These are phyloP conservation scores for Aculops lycopersici DNA, from an alignment of 1,140 invertebrate genomes.

Conservation along the genomic window DNA sequence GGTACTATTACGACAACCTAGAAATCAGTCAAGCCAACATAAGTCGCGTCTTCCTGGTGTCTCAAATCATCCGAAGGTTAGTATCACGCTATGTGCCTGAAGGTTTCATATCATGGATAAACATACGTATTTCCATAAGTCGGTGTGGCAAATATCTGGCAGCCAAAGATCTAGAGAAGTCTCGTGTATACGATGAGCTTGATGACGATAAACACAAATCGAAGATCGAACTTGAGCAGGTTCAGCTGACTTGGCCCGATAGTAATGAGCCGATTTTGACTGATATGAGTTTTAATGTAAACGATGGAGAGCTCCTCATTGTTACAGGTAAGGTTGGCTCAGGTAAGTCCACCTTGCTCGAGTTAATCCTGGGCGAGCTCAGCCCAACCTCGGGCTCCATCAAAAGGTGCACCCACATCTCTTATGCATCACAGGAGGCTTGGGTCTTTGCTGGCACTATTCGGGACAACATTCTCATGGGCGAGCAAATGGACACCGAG, in stretches of 20 bases:
- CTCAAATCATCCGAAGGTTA: too few relatives aligned
- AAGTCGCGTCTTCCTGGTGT: too few relatives aligned
- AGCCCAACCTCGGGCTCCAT: slow-evolving; percentile 16
- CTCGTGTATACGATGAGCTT: too few relatives aligned
- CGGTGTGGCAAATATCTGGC: too few relatives aligned
- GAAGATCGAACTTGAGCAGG: too few relatives aligned
- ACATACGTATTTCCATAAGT: too few relatives aligned
- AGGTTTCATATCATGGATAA: too few relatives aligned
- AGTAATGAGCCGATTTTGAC: slow-evolving; percentile 1
- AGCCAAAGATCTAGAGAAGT: too few relatives aligned
- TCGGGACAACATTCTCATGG: slow-evolving; percentile 19
- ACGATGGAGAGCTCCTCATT: slow-evolving; percentile 3
- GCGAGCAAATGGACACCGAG: slow-evolving; percentile 7
- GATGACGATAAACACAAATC: too few relatives aligned
- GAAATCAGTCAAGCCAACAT: too few relatives aligned
- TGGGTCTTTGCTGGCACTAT: slow-evolving; percentile 20
- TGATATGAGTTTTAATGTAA: slow-evolving; percentile 2
- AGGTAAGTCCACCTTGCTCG: slow-evolving; percentile 19
- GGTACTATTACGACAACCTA: too few relatives aligned
- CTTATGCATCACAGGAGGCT: slow-evolving; percentile 20
- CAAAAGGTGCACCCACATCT: slow-evolving; percentile 15
- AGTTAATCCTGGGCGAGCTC: slow-evolving; percentile 22
- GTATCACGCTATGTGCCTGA: too few relatives aligned
- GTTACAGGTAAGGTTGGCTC: slow-evolving; percentile 4
- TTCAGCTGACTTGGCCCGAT: slow-evolving; percentile 5